A percentile compares a stretch with the other conserved stretches of the same genome.
These are phyloP conservation scores for Colletes gigas DNA, from an alignment of 1,140 invertebrate species.

Conservation along the genomic window DNA sequence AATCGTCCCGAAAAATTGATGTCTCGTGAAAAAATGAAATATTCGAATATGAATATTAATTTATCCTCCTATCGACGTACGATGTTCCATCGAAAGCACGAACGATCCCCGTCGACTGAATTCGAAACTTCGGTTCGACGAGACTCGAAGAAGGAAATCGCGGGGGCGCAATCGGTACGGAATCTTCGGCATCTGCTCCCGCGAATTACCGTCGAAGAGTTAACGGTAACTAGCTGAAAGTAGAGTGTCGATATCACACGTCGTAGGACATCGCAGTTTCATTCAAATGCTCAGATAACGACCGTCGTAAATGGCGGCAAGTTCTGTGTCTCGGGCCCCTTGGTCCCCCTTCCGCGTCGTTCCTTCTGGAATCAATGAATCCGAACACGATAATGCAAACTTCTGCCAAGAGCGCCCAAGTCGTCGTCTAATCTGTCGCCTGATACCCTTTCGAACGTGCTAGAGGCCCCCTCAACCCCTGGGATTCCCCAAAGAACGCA, in stretches of 20 bases:
- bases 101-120: background rate
- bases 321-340: constrained; percentile 20
- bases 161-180: background rate
- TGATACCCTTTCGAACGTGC: constrained; percentile 54
- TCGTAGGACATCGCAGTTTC: constrained; percentile 73
- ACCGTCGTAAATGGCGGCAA: constrained; percentile 68
- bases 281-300: constrained; percentile 75
- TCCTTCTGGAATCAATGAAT: constrained; percentile 75
- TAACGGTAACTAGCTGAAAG: constrained; percentile 42
- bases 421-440: constrained; percentile 67
- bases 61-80: no score
- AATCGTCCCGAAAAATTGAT: no score
- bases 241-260: constrained; percentile 70
- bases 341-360: constrained; percentile 26
- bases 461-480: background rate
- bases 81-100: constrained; percentile 6
- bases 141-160: background rate
- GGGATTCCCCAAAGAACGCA: constrained; percentile 18
- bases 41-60: no score
- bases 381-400: constrained; percentile 78
- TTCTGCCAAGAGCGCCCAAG: constrained; percentile 57
- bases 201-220: constrained; percentile 15
- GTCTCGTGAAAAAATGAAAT: no score
- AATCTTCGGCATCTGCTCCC: constrained; percentile 12
- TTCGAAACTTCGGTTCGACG: background rate